phyloP scores from a whole-genome alignment of 1,140 invertebrate genomes.

The Delia radicum region DNA sequence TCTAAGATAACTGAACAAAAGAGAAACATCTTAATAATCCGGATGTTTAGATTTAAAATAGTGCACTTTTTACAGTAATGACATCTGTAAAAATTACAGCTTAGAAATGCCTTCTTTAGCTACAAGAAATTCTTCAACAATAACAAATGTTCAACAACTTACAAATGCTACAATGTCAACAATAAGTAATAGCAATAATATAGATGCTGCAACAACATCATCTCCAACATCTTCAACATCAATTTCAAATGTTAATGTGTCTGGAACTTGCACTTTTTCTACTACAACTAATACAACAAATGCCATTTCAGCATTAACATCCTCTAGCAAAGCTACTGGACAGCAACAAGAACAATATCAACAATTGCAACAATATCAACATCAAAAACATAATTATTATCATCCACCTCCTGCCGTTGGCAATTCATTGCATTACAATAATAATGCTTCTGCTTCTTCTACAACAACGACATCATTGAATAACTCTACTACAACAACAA shows the following conservation, averaged over 20 bases:
- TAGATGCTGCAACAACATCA: not conserved
- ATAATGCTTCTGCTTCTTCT: constrained; percentile 36
- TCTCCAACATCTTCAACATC: constrained; percentile 29
- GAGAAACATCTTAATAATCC: not conserved
- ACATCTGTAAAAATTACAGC: not conserved
- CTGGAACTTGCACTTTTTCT: constrained; percentile 30
- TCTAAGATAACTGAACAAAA: not conserved
- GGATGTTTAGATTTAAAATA: not conserved
- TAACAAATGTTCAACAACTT: too few species aligned
- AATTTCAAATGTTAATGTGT: constrained; percentile 1
- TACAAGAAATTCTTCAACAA: not conserved
- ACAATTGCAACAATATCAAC: constrained; percentile 39
- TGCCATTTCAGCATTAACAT: not conserved
- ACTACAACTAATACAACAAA: constrained; percentile 1
- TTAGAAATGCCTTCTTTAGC: constrained; percentile 9
- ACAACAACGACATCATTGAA: not conserved
- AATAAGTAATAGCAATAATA: not conserved
- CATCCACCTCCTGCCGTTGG: constrained; percentile 33
- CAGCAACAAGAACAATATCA: constrained; percentile 38
- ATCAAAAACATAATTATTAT: constrained; percentile 35
- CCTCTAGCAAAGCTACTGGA: not conserved
- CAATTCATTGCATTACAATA: constrained; percentile 38
- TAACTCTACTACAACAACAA: not conserved
- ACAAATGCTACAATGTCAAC: not conserved
- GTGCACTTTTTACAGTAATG: not conserved